Percentiles rank a stretch among this genome's conserved stretches.
These are phyloP conservation scores for Harmothoe impar DNA, from an alignment of 2,888 invertebrate species.

Conservation along the genomic window DNA sequence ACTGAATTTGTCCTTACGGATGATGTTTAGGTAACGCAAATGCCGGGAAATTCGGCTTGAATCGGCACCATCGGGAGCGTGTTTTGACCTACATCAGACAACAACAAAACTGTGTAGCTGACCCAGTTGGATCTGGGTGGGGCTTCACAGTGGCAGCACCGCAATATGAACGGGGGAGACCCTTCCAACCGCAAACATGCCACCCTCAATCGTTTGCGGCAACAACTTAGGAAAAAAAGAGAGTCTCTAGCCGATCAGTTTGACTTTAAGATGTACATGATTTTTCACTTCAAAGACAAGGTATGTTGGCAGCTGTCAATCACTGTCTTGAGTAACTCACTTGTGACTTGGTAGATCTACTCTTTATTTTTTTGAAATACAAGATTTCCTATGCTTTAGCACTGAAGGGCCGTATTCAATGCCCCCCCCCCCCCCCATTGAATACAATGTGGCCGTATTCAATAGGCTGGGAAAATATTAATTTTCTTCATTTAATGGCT, in stretches of 20 bases:
- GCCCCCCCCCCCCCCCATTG: too few species aligned
- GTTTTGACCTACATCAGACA: constrained; percentile 33
- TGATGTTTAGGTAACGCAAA: constrained; percentile 63
- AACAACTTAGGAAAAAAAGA: constrained; percentile 80
- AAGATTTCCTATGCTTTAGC: too few species aligned
- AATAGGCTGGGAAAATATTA: too few species aligned
- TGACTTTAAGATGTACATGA: constrained; percentile 82
- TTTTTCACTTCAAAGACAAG: constrained; percentile 83
- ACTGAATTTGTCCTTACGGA: not conserved
- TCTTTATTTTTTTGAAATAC: too few species aligned
- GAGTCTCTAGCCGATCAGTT: constrained; percentile 83
- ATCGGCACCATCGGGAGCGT: not conserved
- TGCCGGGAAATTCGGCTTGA: constrained; percentile 47
- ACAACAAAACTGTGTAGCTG: constrained; percentile 35
- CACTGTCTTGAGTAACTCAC: not conserved
- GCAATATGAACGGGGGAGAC: constrained; percentile 56
- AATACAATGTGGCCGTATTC: too few species aligned
- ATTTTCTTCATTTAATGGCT: too few species aligned
- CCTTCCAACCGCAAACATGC: constrained; percentile 59
- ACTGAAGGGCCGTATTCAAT: too few species aligned
- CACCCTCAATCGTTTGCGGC: constrained; percentile 74
- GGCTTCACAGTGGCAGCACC: not conserved
- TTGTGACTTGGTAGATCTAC: not conserved
- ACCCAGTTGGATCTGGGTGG: constrained; percentile 27
- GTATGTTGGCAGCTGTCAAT: constrained; percentile 70